A percentile compares a stretch with the other conserved stretches of the same genome.
These are phyloP conservation scores for Campopleginae sp. DNA, from an alignment of 2,888 invertebrate genomes.

Conservation along the genomic window DNA sequence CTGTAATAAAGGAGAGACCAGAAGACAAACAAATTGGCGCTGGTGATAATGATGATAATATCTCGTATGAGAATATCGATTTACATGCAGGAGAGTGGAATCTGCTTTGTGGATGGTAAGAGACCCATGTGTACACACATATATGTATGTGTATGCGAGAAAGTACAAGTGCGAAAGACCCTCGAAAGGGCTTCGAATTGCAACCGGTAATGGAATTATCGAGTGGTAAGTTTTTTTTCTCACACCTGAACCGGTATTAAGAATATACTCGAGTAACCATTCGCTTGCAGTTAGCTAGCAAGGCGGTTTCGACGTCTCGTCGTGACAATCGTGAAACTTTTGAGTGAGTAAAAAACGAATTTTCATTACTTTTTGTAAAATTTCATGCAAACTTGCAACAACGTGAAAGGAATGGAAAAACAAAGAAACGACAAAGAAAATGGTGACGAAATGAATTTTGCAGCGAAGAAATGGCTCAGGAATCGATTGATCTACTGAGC, in stretches of 20 bases:
- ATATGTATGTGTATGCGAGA: neutral
- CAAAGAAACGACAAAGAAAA: too few relatives aligned
- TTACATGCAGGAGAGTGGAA: neutral
- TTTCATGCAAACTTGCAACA: neutral
- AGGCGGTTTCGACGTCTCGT: neutral
- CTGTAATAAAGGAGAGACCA: neutral
- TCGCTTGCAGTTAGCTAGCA: neutral
- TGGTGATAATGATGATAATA: neutral
- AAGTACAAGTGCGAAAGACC: neutral
- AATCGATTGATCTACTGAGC: neutral
- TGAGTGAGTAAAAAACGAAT: neutral
- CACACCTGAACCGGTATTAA: conserved; percentile 5
- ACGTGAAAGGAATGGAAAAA: too few relatives aligned
- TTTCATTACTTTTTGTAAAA: too few relatives aligned
- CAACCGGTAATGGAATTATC: conserved; percentile 83
- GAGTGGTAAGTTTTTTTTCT: conserved; percentile 54
- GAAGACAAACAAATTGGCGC: neutral
- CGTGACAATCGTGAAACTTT: neutral
- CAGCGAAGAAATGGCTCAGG: neutral
- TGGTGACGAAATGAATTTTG: neutral
- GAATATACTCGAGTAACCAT: neutral
- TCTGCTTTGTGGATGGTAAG: neutral
- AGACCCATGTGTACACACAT: neutral
- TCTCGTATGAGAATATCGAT: neutral
- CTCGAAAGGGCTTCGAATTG: conserved; percentile 78